Evolutionary conservation across 2,888 invertebrate species (phyloP), one percentile per base, ranked within the genome.

Genomic region (Tinea pellionella): DNA sequence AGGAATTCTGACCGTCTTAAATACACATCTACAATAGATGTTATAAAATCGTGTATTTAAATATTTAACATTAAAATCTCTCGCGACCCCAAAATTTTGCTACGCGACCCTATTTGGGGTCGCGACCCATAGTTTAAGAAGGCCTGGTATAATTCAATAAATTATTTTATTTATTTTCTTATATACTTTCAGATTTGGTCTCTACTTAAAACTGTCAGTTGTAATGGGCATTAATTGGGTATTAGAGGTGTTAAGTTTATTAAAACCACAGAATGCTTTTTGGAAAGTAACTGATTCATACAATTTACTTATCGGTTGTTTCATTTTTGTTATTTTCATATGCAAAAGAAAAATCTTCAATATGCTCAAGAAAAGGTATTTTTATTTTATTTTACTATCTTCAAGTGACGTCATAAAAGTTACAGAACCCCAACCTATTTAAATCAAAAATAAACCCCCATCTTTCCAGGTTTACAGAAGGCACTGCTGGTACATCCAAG

Each of bases 211-310:
- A 56, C 60, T 77, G 11, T 70, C 68, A 0, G 60, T 69, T 1
- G 30, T 72, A 8, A 77, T 71, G 71, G 77, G 77, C 0, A 62
- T 72, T 1, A 66, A 64, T 18, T 77, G 75, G 75, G 29, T 69
- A 0, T 24, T 75, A 2, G 74, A 77, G 19, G 30, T 72, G 0
- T 0, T 66, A 2, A 64, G 64, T 43, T 30, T 19, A 0, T 0
- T 60, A 12, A 29, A 61, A 0, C 63, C 63, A 0, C 6, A 62
- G 0, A 63, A 61, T 62, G 6, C 65, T 12, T 29, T 61, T n/a
- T 65, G 61, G 30, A 60, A 66, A n/a, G 16, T 69, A 2, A 37
- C 65, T 0, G 67, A 64, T 29, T 15, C 60, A 0, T 73, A 69
- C 64, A 74, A 74, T 60, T 4, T 63, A 0, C 63, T 73, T 0